Conservation (phyloP, 2,797 vertebrate species). For the Anguilla obscura region DNA sequence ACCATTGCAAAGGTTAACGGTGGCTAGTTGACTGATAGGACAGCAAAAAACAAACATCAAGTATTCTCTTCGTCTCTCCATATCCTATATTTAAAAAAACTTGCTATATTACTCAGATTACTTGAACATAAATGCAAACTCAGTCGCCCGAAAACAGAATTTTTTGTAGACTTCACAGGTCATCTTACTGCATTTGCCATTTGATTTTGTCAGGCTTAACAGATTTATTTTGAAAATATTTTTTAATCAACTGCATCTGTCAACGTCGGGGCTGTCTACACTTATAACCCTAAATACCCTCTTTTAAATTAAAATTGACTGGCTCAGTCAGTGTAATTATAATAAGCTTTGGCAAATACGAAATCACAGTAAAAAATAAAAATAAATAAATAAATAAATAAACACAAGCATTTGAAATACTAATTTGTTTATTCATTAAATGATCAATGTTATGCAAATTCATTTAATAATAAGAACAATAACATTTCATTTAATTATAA, state of each 20-base stretch:
- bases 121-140: neutral
- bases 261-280: neutral
- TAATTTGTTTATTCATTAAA: neutral
- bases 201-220: neutral
- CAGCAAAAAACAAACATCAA: neutral
- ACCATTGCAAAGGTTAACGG: neutral
- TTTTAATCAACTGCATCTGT: neutral
- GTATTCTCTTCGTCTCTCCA: neutral
- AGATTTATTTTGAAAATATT: constrained; percentile 1
- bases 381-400: too few species aligned
- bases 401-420: neutral
- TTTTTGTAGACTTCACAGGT: neutral
- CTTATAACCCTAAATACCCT: neutral
- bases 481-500: neutral
- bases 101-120: neutral
- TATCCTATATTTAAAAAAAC: neutral
- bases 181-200: neutral
- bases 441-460: neutral
- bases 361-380: neutral
- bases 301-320: neutral
- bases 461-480: neutral
- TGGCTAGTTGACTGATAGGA: neutral
- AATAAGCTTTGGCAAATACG: neutral
- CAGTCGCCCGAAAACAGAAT: neutral
- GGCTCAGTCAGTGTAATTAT: neutral